Base-by-base conservation (phyloP, 2,113 vertebrate species). In the Choloepus hoffmanni region DNA sequence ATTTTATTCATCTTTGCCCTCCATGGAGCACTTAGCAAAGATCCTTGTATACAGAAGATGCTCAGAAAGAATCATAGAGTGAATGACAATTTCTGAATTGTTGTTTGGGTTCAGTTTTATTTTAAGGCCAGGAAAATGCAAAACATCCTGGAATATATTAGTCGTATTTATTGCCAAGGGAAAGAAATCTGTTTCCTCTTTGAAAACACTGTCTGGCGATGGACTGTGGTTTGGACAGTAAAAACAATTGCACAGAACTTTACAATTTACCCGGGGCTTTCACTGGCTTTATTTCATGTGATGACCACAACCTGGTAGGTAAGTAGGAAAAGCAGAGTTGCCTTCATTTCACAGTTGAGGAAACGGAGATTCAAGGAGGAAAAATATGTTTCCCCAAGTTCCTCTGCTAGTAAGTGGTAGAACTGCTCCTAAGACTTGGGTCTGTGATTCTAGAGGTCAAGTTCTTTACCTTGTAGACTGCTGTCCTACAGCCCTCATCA, bases 51-150 rank as follows among this genome's bases (percentile, higher is more conserved):
- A 15, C 14, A 11, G 53, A 19, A 88, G 74, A 33, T 28, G 23
- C n/a, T 70, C 43, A 28, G 10, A 11, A 40, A 81, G 24, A 63
- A 11, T 40, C 4, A 0, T 48, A 33, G 67, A 40, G 63, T 5
- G 33, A 68, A 36, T 62, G 73, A 10, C 19, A 7, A 58, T 60
- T 84, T 83, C 62, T 93, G 36, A 67, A 13, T 82, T 89, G 33
- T 58, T 92, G 16, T 85, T 94, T 65, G 76, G 81, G 76, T 68
- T 89, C 48, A 67, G 76, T 62, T 92, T 95, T 95, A 74, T 95
- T 94, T 94, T 73, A 90, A 83, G 40, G 40, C 50, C 23, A 53
- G n/a, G 70, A 55, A 67, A 89, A 81, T 62, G 55, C 33, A 85
- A 89, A 94, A 92, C 81, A 87, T 92, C 58, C 70, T 78, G 85